These are phyloP conservation scores for Corythornis leucogaster DNA, from an alignment of 2,797 vertebrate species.

Conservation along the genomic window DNA sequence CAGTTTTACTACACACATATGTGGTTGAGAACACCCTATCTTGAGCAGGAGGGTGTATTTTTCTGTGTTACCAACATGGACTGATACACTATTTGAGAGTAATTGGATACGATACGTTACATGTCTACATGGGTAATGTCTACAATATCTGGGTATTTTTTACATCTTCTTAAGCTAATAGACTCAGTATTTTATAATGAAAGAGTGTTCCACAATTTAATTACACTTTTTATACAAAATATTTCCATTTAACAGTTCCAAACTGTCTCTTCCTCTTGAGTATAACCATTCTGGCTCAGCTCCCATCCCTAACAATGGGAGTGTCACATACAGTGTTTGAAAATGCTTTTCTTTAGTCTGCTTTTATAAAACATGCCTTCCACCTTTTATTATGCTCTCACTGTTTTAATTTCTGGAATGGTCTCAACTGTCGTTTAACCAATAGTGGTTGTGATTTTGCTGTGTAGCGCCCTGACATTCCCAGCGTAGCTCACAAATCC, in stretches of 20 bases:
- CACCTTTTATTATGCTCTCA: neutral
- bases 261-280: slow-evolving; percentile 51
- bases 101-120: slow-evolving; percentile 19
- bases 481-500: neutral
- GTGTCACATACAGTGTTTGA: slow-evolving; percentile 14
- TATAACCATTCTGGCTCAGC: slow-evolving; percentile 54
- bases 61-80: neutral
- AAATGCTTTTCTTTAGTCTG: neutral
- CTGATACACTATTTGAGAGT: neutral
- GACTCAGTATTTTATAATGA: slow-evolving; percentile 42
- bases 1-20: neutral
- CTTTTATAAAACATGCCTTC: slow-evolving; percentile 6
- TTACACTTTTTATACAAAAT: slow-evolving; percentile 66
- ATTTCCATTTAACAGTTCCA: slow-evolving; percentile 68
- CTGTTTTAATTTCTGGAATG: neutral
- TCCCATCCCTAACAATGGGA: slow-evolving; percentile 55
- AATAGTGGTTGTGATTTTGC: neutral
- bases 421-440: neutral
- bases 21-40: neutral
- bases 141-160: slow-evolving; percentile 34
- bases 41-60: neutral
- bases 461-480: neutral
- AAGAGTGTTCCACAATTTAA: slow-evolving; percentile 55
- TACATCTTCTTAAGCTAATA: slow-evolving; percentile 37
- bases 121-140: neutral